Evolutionary conservation across 2,113 vertebrate species (phyloP), one percentile per base, ranked within the genome.

Genomic region (Anser brachyrhynchus): DNA sequence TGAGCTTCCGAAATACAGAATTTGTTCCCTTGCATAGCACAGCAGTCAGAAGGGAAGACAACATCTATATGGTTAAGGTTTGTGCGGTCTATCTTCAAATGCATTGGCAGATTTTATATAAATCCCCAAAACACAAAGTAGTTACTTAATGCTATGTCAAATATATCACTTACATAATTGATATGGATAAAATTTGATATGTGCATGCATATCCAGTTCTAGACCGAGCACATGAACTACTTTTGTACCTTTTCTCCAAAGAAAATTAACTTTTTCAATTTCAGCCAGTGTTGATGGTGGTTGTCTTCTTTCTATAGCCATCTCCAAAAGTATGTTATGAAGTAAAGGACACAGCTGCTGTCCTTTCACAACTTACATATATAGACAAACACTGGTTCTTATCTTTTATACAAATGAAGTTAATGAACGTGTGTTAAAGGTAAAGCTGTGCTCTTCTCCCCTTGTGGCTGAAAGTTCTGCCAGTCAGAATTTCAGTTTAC

Each of bases 231-330:
- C 16, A 28, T 31, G 57, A 35, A 59, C 80, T 43, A 14, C 51
- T 84, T 39, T 44, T 54, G 25, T 65, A 84, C 57, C 25, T 74
- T 82, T 95, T 87, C 61, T 91, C 46, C 70, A 33, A 78, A 52
- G 57, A 69, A 91, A 96, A 95, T 33, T 57, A 69, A 31, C 71
- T 89, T 54, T 87, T 96, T 91, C 66, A 94, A 49, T 90, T 96
- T 90, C 79, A 91, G 62, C 37, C 37, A 62, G 65, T 35, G 52
- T 28, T 46, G 70, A 21, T 33, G 4, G 8, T 91, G 81, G 61
- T 72, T 95, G 91, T 96, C 66, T 71, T 87, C 70, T 78, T 79
- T n/a, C 31, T 87, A 52, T 49, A 89, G 33, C 62, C 18, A 11
- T 52, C 54, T 84, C 62, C 23, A 61, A 35, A 91, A 87, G 37